Base-by-base conservation (phyloP, 2,888 invertebrate species). In the Strigamia crassipes region DNA sequence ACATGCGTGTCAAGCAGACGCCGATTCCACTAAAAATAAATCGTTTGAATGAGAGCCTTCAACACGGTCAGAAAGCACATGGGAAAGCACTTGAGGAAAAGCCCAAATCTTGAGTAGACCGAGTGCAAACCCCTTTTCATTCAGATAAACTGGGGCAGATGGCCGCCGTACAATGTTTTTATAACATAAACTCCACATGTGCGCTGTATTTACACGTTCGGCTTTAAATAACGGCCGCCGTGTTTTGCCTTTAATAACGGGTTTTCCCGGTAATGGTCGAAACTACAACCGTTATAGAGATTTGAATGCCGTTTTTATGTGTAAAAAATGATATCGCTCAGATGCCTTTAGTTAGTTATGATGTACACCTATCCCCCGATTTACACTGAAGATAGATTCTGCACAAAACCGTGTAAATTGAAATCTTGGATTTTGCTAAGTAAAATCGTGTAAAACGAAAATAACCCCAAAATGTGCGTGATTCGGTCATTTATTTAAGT, bases 41-140 rank as follows among this genome's bases (percentile, higher is more conserved):
- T 66, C 61, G 61, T 66, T 66, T 66, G 61, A 66, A 66, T 66
- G 61, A 66, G 61, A 21, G 61, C 61, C 61, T 66, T 66, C 61
- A 66, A 66, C 61, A 66, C 61, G 61, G 61, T 66, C 61, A 66
- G 61, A 66, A 66, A 66, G 61, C 61, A 66, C 61, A 66, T 66
- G 61, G 61, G 61, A 66, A 66, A 66, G 61, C 61, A 66, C 61
- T 66, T 66, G 61, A 66, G 61, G 61, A 66, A 66, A 18, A 66
- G n/a, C 23, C 46, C 46, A 46, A 46, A 46, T 66, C 23, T 66
- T 21, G 23, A 66, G 23, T 23, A 66, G 13, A 66, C 8, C 21
- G 61, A 66, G 61, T 66, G 61, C 61, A 66, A 23, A 66, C 61
- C 61, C 61, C 61, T 66, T 66, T 66, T 66, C 61, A 66, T 66